A percentile compares a stretch with the other conserved stretches of the same genome.
Evolutionary conservation across 2,797 vertebrate species (phyloP).

Genomic region (Hirundo rustica): DNA sequence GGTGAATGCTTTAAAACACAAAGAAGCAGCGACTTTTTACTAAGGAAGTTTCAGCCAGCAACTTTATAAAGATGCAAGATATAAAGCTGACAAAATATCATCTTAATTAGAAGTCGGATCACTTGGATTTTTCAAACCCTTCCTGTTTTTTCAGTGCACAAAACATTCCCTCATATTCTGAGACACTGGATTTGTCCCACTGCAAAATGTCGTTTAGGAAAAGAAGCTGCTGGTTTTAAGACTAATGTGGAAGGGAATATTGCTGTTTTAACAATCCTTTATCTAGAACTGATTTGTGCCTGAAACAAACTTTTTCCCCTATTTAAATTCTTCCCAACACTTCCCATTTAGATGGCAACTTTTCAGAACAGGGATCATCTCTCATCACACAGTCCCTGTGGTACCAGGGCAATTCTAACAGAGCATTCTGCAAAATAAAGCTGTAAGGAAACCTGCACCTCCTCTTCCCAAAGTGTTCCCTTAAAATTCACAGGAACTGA

Average conservation of each 20-base stretch:
- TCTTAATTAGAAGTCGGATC: background rate
- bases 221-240: background rate
- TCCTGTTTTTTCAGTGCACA: background rate
- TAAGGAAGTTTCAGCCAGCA: background rate
- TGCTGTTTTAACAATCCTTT: background rate
- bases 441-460: background rate
- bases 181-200: background rate
- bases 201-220: background rate
- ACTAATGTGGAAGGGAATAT: background rate
- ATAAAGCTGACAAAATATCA: background rate
- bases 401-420: background rate
- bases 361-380: background rate
- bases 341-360: background rate
- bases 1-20: constrained; percentile 82
- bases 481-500: background rate
- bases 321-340: background rate
- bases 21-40: background rate
- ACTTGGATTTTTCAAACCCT: background rate
- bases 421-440: background rate
- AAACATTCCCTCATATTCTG: background rate
- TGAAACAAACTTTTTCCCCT: background rate
- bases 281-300: background rate
- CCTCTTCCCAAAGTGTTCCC: background rate
- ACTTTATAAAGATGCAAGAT: constrained; percentile 11
- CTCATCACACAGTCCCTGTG: background rate